These are phyloP conservation scores for Drosophila limbata DNA, from an alignment of 2,888 invertebrate genomes.

Conservation along the genomic window DNA sequence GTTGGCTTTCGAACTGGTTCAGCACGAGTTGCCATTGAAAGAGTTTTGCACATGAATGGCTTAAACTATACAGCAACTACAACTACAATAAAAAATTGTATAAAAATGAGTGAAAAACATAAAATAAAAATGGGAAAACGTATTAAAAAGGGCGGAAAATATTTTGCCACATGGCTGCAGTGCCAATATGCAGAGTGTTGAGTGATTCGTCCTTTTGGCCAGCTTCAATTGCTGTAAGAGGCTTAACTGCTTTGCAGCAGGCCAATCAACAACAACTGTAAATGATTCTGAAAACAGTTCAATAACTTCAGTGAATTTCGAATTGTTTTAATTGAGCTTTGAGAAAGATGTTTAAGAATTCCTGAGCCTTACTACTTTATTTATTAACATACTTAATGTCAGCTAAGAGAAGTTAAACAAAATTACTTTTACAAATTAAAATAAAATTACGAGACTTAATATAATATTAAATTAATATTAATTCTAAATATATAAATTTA, in stretches of 20 bases:
- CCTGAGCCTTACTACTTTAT: not conserved
- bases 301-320: conserved; percentile 2
- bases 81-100: not conserved
- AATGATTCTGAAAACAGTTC: not conserved
- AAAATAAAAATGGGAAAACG: conserved; percentile 44
- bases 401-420: too few species aligned
- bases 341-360: not conserved
- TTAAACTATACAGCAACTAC: conserved; percentile 8
- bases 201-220: conserved; percentile 21
- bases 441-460: too few species aligned
- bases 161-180: conserved; percentile 49
- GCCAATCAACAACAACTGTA: conserved; percentile 16
- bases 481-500: too few species aligned
- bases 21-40: conserved; percentile 33
- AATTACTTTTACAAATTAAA: too few species aligned
- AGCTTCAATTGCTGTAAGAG: conserved; percentile 45
- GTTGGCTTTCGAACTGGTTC: conserved; percentile 56
- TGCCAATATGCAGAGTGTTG: conserved; percentile 31
- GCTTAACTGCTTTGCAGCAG: conserved; percentile 29
- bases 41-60: conserved; percentile 24
- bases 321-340: not conserved
- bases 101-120: conserved; percentile 3
- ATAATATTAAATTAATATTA: too few species aligned
- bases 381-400: too few species aligned
- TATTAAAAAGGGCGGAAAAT: conserved; percentile 61